Conservation (phyloP, 2,113 vertebrate genomes). For the Gymnobelideus leadbeateri region DNA sequence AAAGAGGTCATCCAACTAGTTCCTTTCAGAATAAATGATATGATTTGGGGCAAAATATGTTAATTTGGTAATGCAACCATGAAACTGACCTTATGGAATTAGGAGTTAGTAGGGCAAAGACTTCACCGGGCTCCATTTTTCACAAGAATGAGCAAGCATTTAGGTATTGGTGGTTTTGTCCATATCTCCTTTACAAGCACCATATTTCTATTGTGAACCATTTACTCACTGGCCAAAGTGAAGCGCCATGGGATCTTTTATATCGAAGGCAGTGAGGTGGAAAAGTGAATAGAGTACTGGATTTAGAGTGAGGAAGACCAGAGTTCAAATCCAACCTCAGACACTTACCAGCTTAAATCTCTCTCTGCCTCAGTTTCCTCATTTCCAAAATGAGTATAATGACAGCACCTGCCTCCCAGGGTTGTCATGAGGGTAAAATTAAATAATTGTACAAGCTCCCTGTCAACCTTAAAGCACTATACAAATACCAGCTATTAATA, state of each 20-base stretch:
- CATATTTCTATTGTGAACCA: background rate
- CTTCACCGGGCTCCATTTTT: background rate
- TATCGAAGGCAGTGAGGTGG: background rate
- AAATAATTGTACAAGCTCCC: background rate
- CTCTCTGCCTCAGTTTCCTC: background rate
- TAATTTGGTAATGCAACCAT: background rate
- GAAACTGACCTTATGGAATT: background rate
- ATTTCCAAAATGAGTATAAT: background rate
- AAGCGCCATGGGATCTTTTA: background rate
- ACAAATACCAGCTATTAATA: background rate
- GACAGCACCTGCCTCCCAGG: background rate
- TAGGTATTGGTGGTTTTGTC: background rate
- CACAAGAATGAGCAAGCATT: background rate
- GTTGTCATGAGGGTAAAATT: background rate
- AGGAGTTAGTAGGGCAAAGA: background rate
- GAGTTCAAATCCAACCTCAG: background rate
- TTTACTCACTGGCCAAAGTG: background rate
- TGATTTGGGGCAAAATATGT: background rate
- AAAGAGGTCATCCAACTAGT: fast-evolving
- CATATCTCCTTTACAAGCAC: background rate
- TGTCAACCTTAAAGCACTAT: background rate
- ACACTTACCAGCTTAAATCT: background rate
- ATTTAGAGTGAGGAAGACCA: background rate
- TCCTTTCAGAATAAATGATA: background rate
- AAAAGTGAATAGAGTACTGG: background rate